Evolutionary conservation across 2,113 vertebrate species (phyloP).

Genomic region (Puffinus mauretanicus): DNA sequence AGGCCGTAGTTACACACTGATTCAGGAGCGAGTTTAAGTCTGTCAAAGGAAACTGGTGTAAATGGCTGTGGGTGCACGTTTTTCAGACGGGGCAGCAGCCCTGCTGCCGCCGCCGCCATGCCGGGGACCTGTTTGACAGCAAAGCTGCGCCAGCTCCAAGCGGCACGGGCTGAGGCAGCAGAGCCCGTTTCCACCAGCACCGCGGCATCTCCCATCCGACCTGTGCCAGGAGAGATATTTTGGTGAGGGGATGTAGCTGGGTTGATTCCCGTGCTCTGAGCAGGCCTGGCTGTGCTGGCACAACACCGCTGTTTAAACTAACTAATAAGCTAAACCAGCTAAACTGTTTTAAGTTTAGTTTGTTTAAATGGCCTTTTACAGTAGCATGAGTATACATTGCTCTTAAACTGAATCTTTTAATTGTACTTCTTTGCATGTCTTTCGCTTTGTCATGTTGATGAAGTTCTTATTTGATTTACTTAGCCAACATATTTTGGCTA

Average conservation of each 20-base stretch:
- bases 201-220: background rate
- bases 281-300: background rate
- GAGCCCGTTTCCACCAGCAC: background rate
- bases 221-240: background rate
- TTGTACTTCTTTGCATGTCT: background rate
- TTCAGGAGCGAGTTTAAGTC: background rate
- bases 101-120: fast-evolving
- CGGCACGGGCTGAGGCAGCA: background rate
- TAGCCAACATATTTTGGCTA: background rate
- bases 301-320: background rate
- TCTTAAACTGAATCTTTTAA: background rate
- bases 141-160: background rate
- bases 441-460: background rate
- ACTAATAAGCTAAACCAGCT: background rate
- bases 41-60: fast-evolving
- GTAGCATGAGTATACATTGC: fast-evolving
- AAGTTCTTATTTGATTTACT: background rate
- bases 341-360: background rate
- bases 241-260: background rate
- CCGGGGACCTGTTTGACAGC: background rate
- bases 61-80: background rate
- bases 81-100: background rate
- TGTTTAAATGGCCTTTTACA: background rate
- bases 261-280: background rate
- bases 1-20: background rate